Evolutionary conservation across 2,888 invertebrate species (phyloP), one percentile per base, ranked within the genome.

Genomic region (Dendrolimus houi): DNA sequence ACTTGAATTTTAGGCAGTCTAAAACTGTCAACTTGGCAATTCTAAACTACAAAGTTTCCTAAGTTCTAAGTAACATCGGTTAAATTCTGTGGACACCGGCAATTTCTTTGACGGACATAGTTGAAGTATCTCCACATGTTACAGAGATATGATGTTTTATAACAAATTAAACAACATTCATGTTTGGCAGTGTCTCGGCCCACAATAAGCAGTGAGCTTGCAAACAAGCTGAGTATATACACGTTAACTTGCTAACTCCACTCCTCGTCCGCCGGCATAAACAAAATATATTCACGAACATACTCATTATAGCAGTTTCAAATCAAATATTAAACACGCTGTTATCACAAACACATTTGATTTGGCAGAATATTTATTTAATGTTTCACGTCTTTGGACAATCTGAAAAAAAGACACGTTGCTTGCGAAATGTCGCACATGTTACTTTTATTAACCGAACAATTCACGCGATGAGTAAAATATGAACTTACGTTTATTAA

Each of bases 221-320:
- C 75, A 79, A 80, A 84, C 80, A 81, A 64, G 62, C 70, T 71
- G 71, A 59, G 73, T 74, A 84, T 84, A 83, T 77, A 79, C 71
- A 68, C 70, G 65, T 75, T 79, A 75, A 80, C 79, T 72, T 59
- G 68, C 74, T 66, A 76, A 75, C 72, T 67, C 64, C 67, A 68
- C 61, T 68, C 72, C 69, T 66, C 66, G 60, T 58, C 55, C 62
- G 55, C 58, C 60, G 59, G 54, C 61, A 61, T 63, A 59, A 52
- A 53, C 41, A 29, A 29, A 6, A 57, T 55, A 47, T 47, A 47
- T 47, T 47, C 47, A 47, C 12, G 2, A 47, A 2, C 47, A 47
- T 47, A 12, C 29, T 10, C 9, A 9, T 47, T 47, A 47, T 12
- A 47, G 47, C 47, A 10, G 47, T 47, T 47, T 6, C 47, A 47